Evolutionary conservation across 1,140 invertebrate species (phyloP), one percentile per base, ranked within the genome.

Genomic region (Bradysia coprophila): DNA sequence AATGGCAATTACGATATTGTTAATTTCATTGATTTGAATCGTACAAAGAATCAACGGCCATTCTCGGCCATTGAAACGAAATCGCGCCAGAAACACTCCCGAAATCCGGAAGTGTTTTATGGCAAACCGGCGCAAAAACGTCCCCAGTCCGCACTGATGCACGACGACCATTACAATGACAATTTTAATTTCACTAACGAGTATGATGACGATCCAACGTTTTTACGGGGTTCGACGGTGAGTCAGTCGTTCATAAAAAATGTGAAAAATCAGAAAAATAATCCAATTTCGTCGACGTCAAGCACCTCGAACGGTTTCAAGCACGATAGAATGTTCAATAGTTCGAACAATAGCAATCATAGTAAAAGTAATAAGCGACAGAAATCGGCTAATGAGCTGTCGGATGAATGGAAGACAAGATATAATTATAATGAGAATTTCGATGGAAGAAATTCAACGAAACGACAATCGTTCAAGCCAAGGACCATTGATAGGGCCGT

Each of bases 161-260:
- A 22, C 21, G 19, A 22, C 21, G 23, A 16, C 38, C 19, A 39
- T 23, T 19, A 18, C 18, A 6, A 21, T 23, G 20, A 39, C 23
- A 18, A 10, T 21, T 15, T 8, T 10, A 13, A 39, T 22, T 21
- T 21, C 16, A 11, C 3, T 21, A 28, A 28, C 13, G 24, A 11
- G n/a, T 3, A n/a, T 39, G 36, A 40, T 34, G 40, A 46, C 41
- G 23, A 43, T 31, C 37, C 40, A 18, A 55, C 56, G 43, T 58
- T 60, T 28, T 51, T 58, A 41, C 48, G 57, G 3, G 57, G 57
- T 32, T 54, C 58, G 10, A 61, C 57, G 4, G 38, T 61, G 1
- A 60, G 57, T 37, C 55, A 61, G 40, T 61, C 58, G 19, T 61
- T 61, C 40, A 57, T 59, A 13, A 45, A 45, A 42, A 45, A 42